Evolutionary conservation across 2,888 invertebrate species (phyloP).

Genomic region (Brachypalpus laphriformis): DNA sequence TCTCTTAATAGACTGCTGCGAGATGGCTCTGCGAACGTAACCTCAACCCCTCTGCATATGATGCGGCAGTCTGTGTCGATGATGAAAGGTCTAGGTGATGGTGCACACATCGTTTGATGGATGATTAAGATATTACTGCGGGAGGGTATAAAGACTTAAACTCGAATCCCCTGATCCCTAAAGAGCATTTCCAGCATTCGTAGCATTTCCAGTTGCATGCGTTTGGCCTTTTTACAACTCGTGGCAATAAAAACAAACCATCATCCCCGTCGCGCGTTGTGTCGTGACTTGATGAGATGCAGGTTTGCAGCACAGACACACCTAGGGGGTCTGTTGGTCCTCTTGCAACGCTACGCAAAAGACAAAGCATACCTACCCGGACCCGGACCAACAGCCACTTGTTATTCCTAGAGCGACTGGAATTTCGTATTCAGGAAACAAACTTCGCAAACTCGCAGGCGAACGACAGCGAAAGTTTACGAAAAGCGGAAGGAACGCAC

Average conservation of each 20-base stretch:
- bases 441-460: constrained; percentile 68
- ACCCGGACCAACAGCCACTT: constrained; percentile 47
- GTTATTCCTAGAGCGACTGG: constrained; percentile 71
- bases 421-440: constrained; percentile 74
- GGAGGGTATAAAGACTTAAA: constrained; percentile 37
- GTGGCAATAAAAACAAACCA: constrained; percentile 58
- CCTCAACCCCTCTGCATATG: background rate
- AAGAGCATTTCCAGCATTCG: constrained; percentile 55
- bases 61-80: constrained; percentile 44
- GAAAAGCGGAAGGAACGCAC: constrained; percentile 69
- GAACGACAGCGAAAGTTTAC: constrained; percentile 69
- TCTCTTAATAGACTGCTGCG: constrained; percentile 70
- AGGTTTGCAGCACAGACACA: constrained; percentile 31
- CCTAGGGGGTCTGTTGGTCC: constrained; percentile 29
- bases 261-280: constrained; percentile 30
- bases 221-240: constrained; percentile 23
- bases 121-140: constrained; percentile 68
- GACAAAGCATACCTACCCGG: constrained; percentile 55
- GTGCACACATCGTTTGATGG: constrained; percentile 67
- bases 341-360: constrained; percentile 23
- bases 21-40: constrained; percentile 15
- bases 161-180: constrained; percentile 52
- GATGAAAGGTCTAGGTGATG: constrained; percentile 60
- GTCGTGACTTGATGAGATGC: constrained; percentile 60
- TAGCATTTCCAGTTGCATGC: constrained; percentile 41